Conservation (phyloP, 2,797 vertebrate genomes). For the Muscicapa striata region DNA sequence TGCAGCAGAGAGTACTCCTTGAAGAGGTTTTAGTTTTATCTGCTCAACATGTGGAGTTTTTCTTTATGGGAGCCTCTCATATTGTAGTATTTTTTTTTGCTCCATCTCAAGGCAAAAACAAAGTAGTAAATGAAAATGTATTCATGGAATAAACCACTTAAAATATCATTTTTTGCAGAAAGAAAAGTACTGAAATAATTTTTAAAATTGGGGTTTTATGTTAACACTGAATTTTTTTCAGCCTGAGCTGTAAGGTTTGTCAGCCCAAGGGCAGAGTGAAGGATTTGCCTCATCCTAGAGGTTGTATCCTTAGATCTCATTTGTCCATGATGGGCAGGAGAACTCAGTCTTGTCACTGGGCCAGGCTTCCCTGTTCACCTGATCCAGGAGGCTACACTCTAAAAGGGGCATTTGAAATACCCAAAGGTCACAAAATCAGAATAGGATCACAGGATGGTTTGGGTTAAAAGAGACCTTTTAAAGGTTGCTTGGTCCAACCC, state of each 20-base stretch:
- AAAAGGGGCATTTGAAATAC: not conserved
- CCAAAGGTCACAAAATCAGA: not conserved
- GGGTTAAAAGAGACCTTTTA: not conserved
- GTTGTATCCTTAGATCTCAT: accelerated
- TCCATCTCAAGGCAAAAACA: not conserved
- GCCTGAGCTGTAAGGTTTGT: not conserved
- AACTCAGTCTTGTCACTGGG: not conserved
- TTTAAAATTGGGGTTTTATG: not conserved
- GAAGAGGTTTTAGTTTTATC: not conserved
- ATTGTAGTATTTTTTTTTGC: not conserved
- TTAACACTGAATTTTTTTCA: not conserved
- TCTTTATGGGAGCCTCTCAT: not conserved
- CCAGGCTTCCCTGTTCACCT: not conserved
- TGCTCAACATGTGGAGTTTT: not conserved
- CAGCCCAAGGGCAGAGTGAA: not conserved
- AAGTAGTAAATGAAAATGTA: not conserved
- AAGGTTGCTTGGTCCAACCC: not conserved
- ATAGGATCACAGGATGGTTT: not conserved
- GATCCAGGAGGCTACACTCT: not conserved
- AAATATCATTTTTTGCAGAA: not conserved
- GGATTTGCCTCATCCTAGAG: not conserved
- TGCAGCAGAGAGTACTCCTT: not conserved
- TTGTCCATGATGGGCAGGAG: not conserved
- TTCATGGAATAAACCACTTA: not conserved
- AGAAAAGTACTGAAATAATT: not conserved